A percentile compares a stretch with the other conserved stretches of the same genome.
Conservation (phyloP, 2,113 vertebrate species). For the Sprattus sprattus region DNA sequence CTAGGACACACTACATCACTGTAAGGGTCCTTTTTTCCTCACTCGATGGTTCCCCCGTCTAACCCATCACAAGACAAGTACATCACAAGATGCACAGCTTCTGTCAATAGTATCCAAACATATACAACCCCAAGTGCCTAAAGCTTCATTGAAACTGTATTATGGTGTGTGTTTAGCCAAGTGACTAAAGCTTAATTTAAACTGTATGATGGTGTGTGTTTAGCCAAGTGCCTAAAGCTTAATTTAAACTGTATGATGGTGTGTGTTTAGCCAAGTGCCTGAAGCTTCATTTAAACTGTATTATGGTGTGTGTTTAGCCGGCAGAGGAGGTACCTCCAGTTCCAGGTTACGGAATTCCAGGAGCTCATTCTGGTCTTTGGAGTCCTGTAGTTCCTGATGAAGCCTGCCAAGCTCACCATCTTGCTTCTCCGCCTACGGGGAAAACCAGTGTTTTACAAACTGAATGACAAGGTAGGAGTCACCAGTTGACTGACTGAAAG, state of each 20-base stretch:
- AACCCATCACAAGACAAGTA: no score
- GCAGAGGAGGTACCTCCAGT: slow-evolving; percentile 78
- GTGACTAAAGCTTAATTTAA: no score
- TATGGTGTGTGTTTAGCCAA: background rate
- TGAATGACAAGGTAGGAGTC: background rate
- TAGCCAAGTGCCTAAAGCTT: background rate
- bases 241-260: background rate
- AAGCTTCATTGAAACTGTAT: no score
- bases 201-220: background rate
- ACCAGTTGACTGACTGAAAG: background rate
- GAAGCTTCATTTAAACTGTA: no score
- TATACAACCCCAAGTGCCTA: no score
- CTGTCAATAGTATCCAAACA: no score
- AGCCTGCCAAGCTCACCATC: slow-evolving; percentile 81
- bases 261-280: background rate
- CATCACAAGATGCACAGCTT: no score
- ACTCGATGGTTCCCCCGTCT: no score
- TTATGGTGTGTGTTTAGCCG: background rate
- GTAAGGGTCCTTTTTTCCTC: no score
- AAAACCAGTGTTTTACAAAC: background rate
- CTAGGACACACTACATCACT: no score
- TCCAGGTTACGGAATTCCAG: slow-evolving; percentile 96
- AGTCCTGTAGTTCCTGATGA: slow-evolving; percentile 94
- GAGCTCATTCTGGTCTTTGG: slow-evolving; percentile 95
- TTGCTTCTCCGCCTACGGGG: slow-evolving; percentile 84